These are phyloP conservation scores for Sakesphorus luctuosus DNA, from an alignment of 2,113 vertebrate species.

Conservation along the genomic window DNA sequence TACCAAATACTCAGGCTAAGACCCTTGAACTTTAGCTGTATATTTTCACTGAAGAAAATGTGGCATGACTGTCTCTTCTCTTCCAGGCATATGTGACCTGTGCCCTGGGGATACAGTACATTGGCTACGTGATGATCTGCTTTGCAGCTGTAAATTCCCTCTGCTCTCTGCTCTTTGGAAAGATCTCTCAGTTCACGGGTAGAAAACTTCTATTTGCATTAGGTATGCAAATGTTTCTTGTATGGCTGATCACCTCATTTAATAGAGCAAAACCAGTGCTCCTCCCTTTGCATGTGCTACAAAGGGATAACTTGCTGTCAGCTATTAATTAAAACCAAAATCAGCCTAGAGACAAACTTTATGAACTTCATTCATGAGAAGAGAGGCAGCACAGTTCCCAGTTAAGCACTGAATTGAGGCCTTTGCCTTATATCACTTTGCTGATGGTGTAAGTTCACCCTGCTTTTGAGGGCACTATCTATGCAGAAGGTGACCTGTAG, in stretches of 20 bases:
- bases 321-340: not conserved
- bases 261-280: not conserved
- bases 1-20: not conserved
- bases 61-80: not conserved
- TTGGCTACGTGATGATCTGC: slow-evolving; percentile 93
- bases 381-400: not conserved
- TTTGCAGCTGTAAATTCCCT: slow-evolving; percentile 86
- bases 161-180: slow-evolving; percentile 85
- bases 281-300: not conserved
- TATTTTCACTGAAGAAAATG: not conserved
- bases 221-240: slow-evolving; percentile 76
- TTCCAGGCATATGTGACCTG: slow-evolving; percentile 90
- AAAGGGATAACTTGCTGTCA: not conserved
- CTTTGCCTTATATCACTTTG: not conserved
- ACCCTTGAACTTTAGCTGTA: not conserved
- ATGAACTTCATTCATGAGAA: not conserved
- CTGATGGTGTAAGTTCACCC: not conserved
- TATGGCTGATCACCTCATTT: not conserved
- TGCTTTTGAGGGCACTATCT: not conserved
- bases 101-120: slow-evolving; percentile 87
- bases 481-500: not conserved
- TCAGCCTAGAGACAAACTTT: not conserved
- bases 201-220: slow-evolving; percentile 81
- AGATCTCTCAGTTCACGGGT: slow-evolving; percentile 82
- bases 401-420: not conserved